These are phyloP conservation scores for Epizoanthus fatuus DNA, from an alignment of 92 coral and sea anemone genomes.

Conservation along the genomic window DNA sequence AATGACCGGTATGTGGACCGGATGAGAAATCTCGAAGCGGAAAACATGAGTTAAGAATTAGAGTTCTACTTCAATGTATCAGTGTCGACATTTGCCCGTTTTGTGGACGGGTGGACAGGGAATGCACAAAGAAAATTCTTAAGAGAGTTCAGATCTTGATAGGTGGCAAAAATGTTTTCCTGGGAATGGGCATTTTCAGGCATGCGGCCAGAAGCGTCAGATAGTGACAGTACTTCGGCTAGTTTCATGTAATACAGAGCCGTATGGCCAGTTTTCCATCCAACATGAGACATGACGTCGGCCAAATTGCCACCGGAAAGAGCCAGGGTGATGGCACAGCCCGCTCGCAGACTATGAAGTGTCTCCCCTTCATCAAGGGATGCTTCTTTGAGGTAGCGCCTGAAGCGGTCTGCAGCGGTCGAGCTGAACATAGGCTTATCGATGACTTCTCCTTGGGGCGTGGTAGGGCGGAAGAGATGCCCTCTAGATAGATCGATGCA, in stretches of 20 bases:
- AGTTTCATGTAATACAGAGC: constrained; percentile 69
- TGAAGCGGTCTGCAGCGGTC: constrained; percentile 64
- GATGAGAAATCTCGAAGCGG: too few species aligned
- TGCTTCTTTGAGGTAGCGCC: constrained; percentile 60
- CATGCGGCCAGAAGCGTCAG: neutral
- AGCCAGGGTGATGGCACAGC: constrained; percentile 72
- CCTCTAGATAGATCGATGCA: constrained; percentile 59
- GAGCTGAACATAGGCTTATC: constrained; percentile 68
- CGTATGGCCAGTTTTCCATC: constrained; percentile 60
- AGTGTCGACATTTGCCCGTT: too few species aligned
- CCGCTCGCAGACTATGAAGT: constrained; percentile 66
- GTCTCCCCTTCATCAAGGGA: constrained; percentile 72
- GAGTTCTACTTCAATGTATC: too few species aligned
- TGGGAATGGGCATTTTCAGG: neutral
- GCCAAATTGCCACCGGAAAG: constrained; percentile 63
- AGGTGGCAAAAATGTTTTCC: neutral
- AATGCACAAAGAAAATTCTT: constrained; percentile 6
- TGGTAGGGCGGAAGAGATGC: constrained; percentile 64
- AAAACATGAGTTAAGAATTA: too few species aligned
- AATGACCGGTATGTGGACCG: too few species aligned
- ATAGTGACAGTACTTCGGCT: constrained; percentile 59
- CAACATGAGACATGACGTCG: constrained; percentile 74
- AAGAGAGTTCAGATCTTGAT: constrained; percentile 15
- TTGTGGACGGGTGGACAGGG: constrained; percentile 2
- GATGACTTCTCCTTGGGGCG: constrained; percentile 62